phyloP scores from a whole-genome alignment of 2,888 invertebrate genomes.

The Odontocolon sp. region DNA sequence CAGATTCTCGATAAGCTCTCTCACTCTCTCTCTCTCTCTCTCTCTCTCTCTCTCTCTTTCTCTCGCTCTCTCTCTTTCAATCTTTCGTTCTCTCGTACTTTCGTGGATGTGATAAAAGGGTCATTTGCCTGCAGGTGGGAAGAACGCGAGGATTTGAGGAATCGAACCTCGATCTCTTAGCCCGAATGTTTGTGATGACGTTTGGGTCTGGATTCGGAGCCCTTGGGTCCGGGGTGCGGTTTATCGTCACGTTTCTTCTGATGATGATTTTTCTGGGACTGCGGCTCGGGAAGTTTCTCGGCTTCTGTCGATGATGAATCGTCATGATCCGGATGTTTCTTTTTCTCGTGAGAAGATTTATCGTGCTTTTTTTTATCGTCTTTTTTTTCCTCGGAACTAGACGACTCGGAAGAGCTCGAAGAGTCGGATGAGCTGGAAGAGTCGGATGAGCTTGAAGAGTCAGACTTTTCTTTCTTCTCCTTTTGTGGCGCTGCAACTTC shows the following conservation, averaged over 20 bases:
- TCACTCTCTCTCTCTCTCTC: constrained; percentile 53
- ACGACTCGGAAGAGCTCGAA: too few relatives aligned
- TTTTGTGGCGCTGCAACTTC: too few relatives aligned
- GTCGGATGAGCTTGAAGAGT: too few relatives aligned
- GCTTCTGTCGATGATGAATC: too few relatives aligned
- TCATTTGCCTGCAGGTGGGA: constrained; percentile 19
- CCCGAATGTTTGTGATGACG: constrained; percentile 27
- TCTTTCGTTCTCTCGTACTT: constrained; percentile 65
- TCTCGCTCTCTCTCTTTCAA: constrained; percentile 64
- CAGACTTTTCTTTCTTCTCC: too few relatives aligned
- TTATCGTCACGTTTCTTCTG: too few relatives aligned
- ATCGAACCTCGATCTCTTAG: neutral
- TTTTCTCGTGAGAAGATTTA: neutral
- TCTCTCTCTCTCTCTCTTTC: constrained; percentile 60
- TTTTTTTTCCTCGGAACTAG: constrained; percentile 30
- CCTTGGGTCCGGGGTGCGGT: too few relatives aligned
- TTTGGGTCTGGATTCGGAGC: too few relatives aligned
- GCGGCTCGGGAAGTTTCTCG: constrained; percentile 74
- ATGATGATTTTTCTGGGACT: constrained; percentile 77
- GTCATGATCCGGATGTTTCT: constrained; percentile 67
- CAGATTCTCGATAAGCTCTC: constrained; percentile 47
- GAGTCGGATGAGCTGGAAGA: too few relatives aligned
- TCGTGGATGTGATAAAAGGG: constrained; percentile 56
- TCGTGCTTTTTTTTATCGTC: constrained; percentile 27
- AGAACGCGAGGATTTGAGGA: neutral